These are phyloP conservation scores for Escarpia spicata DNA, from an alignment of 2,888 invertebrate genomes.

Conservation along the genomic window DNA sequence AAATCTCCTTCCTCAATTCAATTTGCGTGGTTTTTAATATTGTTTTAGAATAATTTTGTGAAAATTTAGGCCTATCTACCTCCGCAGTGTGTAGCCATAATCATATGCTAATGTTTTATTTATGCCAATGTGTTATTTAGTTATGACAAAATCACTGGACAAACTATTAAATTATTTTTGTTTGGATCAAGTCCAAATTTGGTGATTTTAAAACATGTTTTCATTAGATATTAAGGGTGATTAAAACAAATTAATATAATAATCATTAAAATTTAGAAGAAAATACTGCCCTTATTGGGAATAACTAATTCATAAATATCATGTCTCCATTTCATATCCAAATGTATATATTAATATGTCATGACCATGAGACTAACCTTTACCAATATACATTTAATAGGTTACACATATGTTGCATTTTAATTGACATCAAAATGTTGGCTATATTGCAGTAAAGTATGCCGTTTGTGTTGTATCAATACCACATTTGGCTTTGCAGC, in stretches of 20 bases:
- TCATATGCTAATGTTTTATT: too few relatives aligned
- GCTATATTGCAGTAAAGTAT: conserved; percentile 91
- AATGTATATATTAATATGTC: too few relatives aligned
- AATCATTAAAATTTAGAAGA: not conserved
- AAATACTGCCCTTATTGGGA: not conserved
- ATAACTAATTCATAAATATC: not conserved
- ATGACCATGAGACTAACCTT: too few relatives aligned
- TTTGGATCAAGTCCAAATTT: too few relatives aligned
- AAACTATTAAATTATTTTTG: too few relatives aligned
- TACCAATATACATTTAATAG: too few relatives aligned
- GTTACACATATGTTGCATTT: too few relatives aligned
- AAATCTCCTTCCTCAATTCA: not conserved
- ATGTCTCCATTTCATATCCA: too few relatives aligned
- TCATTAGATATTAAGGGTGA: not conserved
- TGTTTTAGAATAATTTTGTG: not conserved
- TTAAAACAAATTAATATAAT: not conserved
- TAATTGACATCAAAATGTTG: conserved; percentile 71
- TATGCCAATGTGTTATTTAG: too few relatives aligned
- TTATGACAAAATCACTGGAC: too few relatives aligned
- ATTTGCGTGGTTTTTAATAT: not conserved
- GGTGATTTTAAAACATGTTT: not conserved
- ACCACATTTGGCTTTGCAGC: too few relatives aligned
- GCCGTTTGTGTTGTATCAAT: conserved; percentile 50
- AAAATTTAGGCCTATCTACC: not conserved
- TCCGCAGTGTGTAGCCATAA: not conserved